A percentile compares a stretch with the other conserved stretches of the same genome.
Conservation (phyloP, 2,113 vertebrate genomes). For the Perca flavescens region DNA sequence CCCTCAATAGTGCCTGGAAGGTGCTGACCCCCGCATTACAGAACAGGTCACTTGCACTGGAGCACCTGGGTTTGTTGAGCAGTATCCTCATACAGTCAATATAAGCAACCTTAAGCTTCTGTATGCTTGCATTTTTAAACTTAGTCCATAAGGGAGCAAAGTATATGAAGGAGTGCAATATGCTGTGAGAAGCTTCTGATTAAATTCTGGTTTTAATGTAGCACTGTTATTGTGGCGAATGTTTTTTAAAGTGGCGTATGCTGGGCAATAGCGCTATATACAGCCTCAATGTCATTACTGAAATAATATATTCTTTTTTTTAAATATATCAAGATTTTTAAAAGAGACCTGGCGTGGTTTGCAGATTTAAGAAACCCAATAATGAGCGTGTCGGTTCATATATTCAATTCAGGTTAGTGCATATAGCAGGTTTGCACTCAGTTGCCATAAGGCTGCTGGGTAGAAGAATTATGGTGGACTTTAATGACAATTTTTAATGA, state of each 20-base stretch:
- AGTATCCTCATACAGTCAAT: no score
- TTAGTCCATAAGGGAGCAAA: no score
- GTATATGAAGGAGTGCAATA: no score
- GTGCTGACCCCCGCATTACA: no score
- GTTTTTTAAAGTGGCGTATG: no score
- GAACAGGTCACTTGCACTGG: no score
- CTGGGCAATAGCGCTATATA: neutral
- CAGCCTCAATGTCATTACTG: neutral
- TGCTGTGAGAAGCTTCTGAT: neutral
- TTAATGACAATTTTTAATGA: neutral
- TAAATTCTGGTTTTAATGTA: neutral
- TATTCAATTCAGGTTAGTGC: neutral
- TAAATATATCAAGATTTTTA: neutral
- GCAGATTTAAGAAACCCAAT: neutral
- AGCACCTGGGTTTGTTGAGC: no score
- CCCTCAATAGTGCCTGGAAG: no score
- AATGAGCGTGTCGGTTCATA: neutral
- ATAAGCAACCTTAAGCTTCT: no score
- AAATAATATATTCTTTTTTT: neutral
- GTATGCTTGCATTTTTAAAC: no score
- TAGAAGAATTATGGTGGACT: neutral
- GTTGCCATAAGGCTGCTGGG: neutral
- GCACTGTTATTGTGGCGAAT: neutral
- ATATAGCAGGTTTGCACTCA: neutral
- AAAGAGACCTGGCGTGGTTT: neutral